Percentiles rank a stretch among this genome's conserved stretches.
Conservation (phyloP, 2,888 invertebrate genomes). For the Arrhopalites spinosus region DNA sequence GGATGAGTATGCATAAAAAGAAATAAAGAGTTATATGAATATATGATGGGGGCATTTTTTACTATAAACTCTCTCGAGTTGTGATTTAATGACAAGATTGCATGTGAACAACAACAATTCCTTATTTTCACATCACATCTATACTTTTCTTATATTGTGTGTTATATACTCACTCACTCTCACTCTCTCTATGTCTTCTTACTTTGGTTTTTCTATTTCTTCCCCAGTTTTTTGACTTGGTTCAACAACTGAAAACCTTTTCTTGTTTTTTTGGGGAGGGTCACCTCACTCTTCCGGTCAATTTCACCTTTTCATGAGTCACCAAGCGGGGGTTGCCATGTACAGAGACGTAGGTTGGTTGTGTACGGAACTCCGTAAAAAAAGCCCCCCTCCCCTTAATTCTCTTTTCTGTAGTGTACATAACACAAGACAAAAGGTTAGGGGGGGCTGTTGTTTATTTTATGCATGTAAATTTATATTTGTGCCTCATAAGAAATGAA, state of each 20-base stretch:
- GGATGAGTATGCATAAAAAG: no score
- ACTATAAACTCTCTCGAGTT: not conserved
- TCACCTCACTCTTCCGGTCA: slow-evolving; percentile 39
- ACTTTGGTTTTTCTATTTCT: not conserved
- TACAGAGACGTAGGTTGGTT: no score
- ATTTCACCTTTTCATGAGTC: slow-evolving; percentile 41
- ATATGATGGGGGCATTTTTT: not conserved
- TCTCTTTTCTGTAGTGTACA: no score
- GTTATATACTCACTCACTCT: not conserved
- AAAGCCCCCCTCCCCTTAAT: no score
- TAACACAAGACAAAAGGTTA: no score
- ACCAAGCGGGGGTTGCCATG: not conserved
- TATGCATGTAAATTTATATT: no score
- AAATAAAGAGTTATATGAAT: no score
- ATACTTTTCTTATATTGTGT: not conserved
- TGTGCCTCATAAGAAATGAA: no score
- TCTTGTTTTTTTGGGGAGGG: slow-evolving; percentile 37
- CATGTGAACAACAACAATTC: slow-evolving; percentile 49
- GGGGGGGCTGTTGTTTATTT: no score
- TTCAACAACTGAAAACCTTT: not conserved
- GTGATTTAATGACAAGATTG: slow-evolving; percentile 54
- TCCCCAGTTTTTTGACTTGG: not conserved
- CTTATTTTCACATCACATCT: slow-evolving; percentile 22
- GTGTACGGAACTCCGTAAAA: no score
- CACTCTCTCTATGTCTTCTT: not conserved